These are phyloP conservation scores for Germaria angustata DNA, from an alignment of 2,888 invertebrate species.

Conservation along the genomic window DNA sequence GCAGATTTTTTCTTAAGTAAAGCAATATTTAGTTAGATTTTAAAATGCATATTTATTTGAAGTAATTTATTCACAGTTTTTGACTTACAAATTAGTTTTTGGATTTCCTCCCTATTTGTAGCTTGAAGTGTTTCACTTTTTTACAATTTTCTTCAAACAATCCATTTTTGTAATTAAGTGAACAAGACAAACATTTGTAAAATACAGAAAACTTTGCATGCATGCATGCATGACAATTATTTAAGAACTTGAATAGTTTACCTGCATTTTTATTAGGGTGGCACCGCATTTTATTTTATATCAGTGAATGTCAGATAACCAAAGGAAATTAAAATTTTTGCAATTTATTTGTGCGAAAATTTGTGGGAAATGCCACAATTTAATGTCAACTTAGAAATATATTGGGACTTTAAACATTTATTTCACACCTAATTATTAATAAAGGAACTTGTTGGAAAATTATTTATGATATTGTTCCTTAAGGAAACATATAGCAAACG, in stretches of 20 bases:
- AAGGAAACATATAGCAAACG: no score
- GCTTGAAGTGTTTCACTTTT: not conserved
- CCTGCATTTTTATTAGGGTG: not conserved
- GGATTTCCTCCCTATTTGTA: not conserved
- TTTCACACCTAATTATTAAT: no score
- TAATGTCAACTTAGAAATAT: no score
- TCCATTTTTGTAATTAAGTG: conserved; percentile 57
- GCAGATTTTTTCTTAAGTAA: not conserved
- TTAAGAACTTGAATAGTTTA: not conserved
- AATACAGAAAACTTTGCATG: conserved; percentile 37
- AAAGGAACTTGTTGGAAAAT: no score
- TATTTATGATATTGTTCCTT: no score
- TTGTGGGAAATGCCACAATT: no score
- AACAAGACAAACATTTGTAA: conserved; percentile 48
- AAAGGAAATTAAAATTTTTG: no score
- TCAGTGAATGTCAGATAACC: no score
- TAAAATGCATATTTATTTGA: not conserved
- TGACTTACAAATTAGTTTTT: not conserved
- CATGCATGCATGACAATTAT: conserved; percentile 35
- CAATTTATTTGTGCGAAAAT: no score
- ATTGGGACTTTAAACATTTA: no score
- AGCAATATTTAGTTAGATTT: not conserved
- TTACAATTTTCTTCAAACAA: conserved; percentile 11
- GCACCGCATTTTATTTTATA: no score
- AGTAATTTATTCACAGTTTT: not conserved